A percentile compares a stretch with the other conserved stretches of the same genome.
Evolutionary conservation across 2,797 vertebrate genomes (phyloP).

Genomic region (Sciurus carolinensis): DNA sequence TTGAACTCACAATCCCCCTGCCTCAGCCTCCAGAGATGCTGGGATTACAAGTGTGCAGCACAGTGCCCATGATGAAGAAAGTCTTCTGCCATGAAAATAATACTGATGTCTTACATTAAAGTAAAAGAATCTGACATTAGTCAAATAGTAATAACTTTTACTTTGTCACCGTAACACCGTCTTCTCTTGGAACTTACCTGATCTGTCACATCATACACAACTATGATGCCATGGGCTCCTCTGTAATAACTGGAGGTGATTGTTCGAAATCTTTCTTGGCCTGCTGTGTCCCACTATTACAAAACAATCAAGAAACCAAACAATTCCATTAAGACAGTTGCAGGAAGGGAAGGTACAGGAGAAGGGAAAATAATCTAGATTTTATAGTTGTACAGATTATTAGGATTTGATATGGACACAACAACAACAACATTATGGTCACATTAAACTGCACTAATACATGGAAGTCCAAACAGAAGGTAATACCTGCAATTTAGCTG

Average conservation of each 20-base stretch:
- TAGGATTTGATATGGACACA: conserved; percentile 17
- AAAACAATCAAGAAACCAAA: conserved; percentile 80
- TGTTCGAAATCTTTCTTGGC: conserved; percentile 98
- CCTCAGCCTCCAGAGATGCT: no score
- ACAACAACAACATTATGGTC: background rate
- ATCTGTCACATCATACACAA: conserved; percentile 99
- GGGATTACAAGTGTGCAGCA: no score
- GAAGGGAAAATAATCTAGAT: background rate
- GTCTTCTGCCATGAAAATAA: conserved; percentile 36
- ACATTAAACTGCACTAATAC: background rate
- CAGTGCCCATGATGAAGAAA: background rate
- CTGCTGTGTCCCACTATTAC: conserved; percentile 97
- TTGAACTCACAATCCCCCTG: no score
- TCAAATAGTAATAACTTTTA: background rate
- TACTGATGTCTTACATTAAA: background rate
- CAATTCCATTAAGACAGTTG: conserved; percentile 72
- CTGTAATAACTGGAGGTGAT: conserved; percentile 99
- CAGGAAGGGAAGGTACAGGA: background rate
- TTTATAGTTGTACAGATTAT: background rate
- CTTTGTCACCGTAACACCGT: background rate
- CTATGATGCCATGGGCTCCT: conserved; percentile 99
- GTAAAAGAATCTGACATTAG: conserved; percentile 7
- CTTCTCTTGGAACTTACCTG: conserved; percentile 91
- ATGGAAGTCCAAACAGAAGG: conserved; percentile 19
- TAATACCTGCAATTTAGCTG: background rate